These are phyloP conservation scores for Microcebus murinus DNA, from an alignment of 2,113 vertebrate species.

Conservation along the genomic window DNA sequence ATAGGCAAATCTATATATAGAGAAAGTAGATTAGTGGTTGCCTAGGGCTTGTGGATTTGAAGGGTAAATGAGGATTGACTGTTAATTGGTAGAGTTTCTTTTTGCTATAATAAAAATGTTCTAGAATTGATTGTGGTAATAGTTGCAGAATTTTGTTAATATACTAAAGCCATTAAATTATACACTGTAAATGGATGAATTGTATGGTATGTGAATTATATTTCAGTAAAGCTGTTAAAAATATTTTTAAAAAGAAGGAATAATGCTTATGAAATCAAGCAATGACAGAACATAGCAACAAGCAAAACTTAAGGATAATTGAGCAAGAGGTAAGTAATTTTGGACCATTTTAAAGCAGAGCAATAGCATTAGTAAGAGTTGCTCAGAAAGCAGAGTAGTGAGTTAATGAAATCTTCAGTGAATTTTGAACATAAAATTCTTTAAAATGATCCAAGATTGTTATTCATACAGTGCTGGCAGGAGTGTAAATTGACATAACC, in stretches of 20 bases:
- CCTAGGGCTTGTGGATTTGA: neutral
- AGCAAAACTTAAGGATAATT: conserved; percentile 22
- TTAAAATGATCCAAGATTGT: conserved; percentile 2
- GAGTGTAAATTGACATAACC: neutral
- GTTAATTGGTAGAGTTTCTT: neutral
- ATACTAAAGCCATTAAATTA: neutral
- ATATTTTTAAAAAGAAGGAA: neutral
- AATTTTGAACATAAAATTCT: conserved; percentile 40
- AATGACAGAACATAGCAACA: neutral
- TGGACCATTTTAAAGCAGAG: neutral
- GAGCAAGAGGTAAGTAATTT: neutral
- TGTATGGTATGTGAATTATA: neutral
- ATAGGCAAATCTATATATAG: neutral
- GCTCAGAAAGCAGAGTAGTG: neutral
- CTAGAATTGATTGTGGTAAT: neutral
- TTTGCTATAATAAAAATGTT: neutral
- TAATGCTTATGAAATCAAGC: neutral
- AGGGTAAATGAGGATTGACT: neutral
- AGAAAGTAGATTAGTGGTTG: neutral
- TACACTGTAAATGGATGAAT: neutral
- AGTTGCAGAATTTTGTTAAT: conserved; percentile 7
- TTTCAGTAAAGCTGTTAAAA: neutral
- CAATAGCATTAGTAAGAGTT: neutral
- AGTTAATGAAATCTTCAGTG: neutral
- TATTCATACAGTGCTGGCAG: neutral